Evolutionary conservation across 2,797 vertebrate genomes (phyloP), one percentile per base, ranked within the genome.

Genomic region (Lepus townsendii): DNA sequence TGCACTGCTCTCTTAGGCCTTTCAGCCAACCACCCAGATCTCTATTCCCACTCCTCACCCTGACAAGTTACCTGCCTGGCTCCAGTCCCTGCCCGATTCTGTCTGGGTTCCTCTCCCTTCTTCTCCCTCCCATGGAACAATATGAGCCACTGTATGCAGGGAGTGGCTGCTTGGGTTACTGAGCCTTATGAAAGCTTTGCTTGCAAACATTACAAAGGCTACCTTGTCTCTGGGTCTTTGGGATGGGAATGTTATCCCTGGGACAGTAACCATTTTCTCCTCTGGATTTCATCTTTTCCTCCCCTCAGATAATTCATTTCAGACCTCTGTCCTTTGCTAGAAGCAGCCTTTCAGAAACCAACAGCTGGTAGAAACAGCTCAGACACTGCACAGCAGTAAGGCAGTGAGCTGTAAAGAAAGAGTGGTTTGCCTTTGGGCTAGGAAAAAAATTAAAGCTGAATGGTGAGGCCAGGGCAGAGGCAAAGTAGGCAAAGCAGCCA

Each of bases 141-240:
- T 24, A 22, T 30, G 20, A 9, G 8, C 42, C 42, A 42, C 42
- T 42, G 42, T 42, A 42, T 42, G 42, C 42, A 42, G 7, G 42
- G 42, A 77, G 3, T 57, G 50, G 47, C 19, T n/a, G 11, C 47
- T 79, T 77, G 0, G 10, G 26, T 77, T 69, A 30, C 62, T 30
- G 30, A 38, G 50, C 12, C 65, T 96, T 87, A 54, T 84, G 82
- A 90, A 47, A 83, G 16, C 32, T 75, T 69, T 65, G 66, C 35
- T 78, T 69, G 63, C 72, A 84, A 38, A 79, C 38, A 19, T 65
- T 65, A 77, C 91, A 95, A 79, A 88, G 62, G 54, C 92, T 26
- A 52, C 65, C 90, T 66, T 96, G 87, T 91, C 65, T 95, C 22
- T 12, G 27, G 50, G 87, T 93, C 65, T 95, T 22, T 12, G 27